Conservation (phyloP, 2,888 invertebrate species). For the Drosophila algonquin region DNA sequence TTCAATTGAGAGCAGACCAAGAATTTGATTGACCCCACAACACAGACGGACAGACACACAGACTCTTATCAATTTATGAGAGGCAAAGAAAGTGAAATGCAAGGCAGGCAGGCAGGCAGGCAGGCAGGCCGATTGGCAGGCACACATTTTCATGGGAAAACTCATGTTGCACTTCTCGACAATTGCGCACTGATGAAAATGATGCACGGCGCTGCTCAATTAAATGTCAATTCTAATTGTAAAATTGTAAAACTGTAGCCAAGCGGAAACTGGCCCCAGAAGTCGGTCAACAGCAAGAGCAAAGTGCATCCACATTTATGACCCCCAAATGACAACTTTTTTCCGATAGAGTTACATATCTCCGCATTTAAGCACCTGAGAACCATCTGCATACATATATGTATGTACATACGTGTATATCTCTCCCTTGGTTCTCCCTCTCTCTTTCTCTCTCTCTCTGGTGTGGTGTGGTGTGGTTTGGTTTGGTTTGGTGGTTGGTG, state of each 20-base stretch:
- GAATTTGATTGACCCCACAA: conserved; percentile 38
- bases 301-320: conserved; percentile 31
- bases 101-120: conserved; percentile 7
- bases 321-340: conserved; percentile 15
- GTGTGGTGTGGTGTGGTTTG: too few relatives aligned
- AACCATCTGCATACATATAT: background rate
- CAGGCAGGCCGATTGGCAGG: background rate
- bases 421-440: background rate
- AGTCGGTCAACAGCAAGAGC: conserved; percentile 34
- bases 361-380: background rate
- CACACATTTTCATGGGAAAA: conserved; percentile 41
- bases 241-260: conserved; percentile 38
- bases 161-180: conserved; percentile 16
- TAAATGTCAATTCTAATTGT: conserved; percentile 54
- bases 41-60: background rate
- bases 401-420: too few relatives aligned
- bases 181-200: conserved; percentile 37
- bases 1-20: conserved; percentile 38
- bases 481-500: background rate
- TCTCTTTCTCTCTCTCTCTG: conserved; percentile 1
- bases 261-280: conserved; percentile 24
- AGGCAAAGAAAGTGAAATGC: conserved; percentile 41
- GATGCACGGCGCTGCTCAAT: conserved; percentile 22
- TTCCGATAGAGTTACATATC: conserved; percentile 1
- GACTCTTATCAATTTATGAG: conserved; percentile 24